These are phyloP conservation scores for Hirtodrosophila trivittata DNA, from an alignment of 2,888 invertebrate genomes.

Conservation along the genomic window DNA sequence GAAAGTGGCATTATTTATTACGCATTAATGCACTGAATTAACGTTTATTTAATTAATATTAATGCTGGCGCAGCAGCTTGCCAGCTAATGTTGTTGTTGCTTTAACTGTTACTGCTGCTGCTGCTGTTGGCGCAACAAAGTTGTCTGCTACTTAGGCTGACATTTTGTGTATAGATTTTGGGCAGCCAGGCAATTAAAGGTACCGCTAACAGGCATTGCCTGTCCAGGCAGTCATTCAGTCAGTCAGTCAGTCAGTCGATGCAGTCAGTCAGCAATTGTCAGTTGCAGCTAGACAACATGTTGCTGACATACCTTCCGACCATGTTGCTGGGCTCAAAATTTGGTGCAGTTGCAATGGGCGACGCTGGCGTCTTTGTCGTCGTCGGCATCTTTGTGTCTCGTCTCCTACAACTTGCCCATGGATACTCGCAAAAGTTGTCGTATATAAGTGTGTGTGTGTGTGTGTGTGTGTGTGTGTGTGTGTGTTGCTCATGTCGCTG, in stretches of 20 bases:
- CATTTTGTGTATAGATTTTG: slow-evolving; percentile 63
- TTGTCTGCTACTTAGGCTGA: slow-evolving; percentile 39
- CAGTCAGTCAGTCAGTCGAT: slow-evolving; percentile 45
- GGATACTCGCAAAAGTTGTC: slow-evolving; percentile 20
- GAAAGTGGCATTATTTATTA: slow-evolving; percentile 76
- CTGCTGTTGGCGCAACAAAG: slow-evolving; percentile 34
- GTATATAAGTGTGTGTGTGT: neutral
- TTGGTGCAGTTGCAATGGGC: slow-evolving; percentile 53
- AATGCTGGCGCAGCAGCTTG: slow-evolving; percentile 55
- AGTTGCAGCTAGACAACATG: slow-evolving; percentile 60
- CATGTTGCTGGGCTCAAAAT: slow-evolving; percentile 54
- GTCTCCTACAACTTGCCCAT: slow-evolving; percentile 55
- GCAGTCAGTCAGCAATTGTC: slow-evolving; percentile 42
- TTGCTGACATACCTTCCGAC: slow-evolving; percentile 53
- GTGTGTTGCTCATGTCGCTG: neutral
- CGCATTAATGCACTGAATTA: slow-evolving; percentile 80
- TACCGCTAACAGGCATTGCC: slow-evolving; percentile 61
- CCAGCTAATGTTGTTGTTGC: slow-evolving; percentile 18
- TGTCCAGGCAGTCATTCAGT: slow-evolving; percentile 54
- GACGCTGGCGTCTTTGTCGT: slow-evolving; percentile 11
- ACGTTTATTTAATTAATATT: slow-evolving; percentile 80
- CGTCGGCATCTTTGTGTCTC: slow-evolving; percentile 53
- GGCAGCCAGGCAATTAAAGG: slow-evolving; percentile 61
- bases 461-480: neutral
- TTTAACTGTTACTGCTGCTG: slow-evolving; percentile 19